Evolutionary conservation across 2,888 invertebrate genomes (phyloP), one percentile per base, ranked within the genome.

Genomic region (Tenthredo scrophulariae): DNA sequence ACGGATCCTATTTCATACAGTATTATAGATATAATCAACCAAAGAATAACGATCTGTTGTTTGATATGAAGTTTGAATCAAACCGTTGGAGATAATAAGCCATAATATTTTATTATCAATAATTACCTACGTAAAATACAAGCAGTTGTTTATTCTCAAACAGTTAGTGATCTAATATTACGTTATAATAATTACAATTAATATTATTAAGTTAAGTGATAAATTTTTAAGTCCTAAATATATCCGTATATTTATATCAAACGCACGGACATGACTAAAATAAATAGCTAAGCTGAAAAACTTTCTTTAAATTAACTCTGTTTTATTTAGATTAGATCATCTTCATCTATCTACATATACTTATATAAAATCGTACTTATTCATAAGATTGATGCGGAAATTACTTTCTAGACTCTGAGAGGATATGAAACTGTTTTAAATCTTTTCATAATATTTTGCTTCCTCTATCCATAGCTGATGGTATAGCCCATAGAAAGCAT

Each of bases 401-500:
- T 62, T 13, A 22, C 3, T 22, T 62, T 62, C 26, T 13, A 9
- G 10, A 10, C 26, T 13, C 7, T 2, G 22, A 26, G 37, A 62
- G 22, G 26, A 62, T 7, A n/a, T 7, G 6, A 18, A 54, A 54
- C 67, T 87, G 75, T 85, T 85, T 86, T 87, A 77, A 4, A 72
- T 18, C 3, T 43, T 22, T 43, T 9, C 0, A 37, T 22, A 43
- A 74, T 26, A 46, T 26, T 43, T 22, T 40, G 9, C 26, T 10
- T 26, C 2, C 9, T 26, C 93, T 94, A 96, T 86, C 97, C 97
- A 91, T 97, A 97, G 85, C 97, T 97, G 89, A 97, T 95, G 67
- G 97, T 97, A 92, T 97, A 97, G 7, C 97, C 97, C 96, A 97
- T 96, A 91, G 97, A 97, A 87, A 97, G 95, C 97, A 97, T 97